phyloP scores from a whole-genome alignment of 2,113 vertebrate species.

The Lipotes vexillifer region DNA sequence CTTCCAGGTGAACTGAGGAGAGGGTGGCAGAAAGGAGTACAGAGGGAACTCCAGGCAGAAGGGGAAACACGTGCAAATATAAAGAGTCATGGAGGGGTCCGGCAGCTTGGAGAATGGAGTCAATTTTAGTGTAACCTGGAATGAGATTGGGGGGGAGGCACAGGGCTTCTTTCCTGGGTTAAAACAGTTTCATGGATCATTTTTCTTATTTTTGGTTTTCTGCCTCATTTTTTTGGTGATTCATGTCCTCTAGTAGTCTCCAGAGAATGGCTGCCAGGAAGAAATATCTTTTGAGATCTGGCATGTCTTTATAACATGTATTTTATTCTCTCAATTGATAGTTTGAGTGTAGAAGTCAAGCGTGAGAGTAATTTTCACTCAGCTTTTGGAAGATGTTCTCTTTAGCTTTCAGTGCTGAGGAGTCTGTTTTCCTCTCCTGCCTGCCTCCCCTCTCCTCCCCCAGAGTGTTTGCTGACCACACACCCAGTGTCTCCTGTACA shows the following conservation, averaged over 20 bases:
- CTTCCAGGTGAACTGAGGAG: background rate
- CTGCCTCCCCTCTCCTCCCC: accelerated
- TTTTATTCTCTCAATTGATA: background rate
- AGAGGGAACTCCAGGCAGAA: background rate
- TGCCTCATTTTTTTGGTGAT: background rate
- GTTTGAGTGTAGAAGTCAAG: background rate
- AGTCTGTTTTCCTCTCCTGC: background rate
- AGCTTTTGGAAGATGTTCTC: background rate
- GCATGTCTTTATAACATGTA: background rate
- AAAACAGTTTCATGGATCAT: background rate
- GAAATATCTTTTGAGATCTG: background rate
- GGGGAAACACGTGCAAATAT: accelerated
- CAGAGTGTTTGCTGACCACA: background rate
- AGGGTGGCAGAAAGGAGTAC: background rate
- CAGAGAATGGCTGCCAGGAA: background rate
- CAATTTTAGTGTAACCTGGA: background rate
- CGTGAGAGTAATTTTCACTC: background rate
- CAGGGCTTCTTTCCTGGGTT: background rate
- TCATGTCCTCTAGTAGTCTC: background rate
- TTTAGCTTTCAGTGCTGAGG: background rate
- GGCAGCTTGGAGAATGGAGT: accelerated
- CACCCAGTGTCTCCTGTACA: background rate
- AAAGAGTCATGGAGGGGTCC: too few species aligned
- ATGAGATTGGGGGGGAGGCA: background rate
- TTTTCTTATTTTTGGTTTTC: background rate